A percentile compares a stretch with the other conserved stretches of the same genome.
These are phyloP conservation scores for Hecatera dysodea DNA, from an alignment of 2,888 invertebrate species.

Conservation along the genomic window DNA sequence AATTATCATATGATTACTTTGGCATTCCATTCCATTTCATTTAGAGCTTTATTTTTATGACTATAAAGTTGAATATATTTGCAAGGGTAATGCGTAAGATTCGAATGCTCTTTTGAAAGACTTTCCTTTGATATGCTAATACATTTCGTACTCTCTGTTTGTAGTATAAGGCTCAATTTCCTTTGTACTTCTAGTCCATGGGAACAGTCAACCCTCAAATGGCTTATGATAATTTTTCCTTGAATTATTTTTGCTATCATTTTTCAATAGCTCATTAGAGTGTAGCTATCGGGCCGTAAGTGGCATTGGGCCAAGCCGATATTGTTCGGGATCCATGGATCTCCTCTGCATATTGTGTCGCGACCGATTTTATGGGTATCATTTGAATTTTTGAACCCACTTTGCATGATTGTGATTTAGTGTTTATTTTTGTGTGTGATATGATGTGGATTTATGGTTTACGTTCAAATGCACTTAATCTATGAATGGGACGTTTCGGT, in stretches of 20 bases:
- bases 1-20: constrained; percentile 78
- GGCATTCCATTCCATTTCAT: constrained; percentile 27
- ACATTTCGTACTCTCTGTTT: background rate
- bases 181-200: constrained; percentile 62
- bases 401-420: constrained; percentile 90
- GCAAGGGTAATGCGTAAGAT: constrained; percentile 59
- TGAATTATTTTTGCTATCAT: constrained; percentile 90
- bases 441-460: constrained; percentile 81
- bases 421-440: constrained; percentile 78
- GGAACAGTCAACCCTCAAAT: constrained; percentile 83
- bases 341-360: constrained; percentile 81
- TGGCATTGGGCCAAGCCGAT: constrained; percentile 77
- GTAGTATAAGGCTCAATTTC: constrained; percentile 58
- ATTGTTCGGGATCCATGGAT: constrained; percentile 76
- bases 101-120: constrained; percentile 75
- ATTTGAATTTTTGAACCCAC: constrained; percentile 87
- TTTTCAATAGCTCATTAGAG: constrained; percentile 90
- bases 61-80: constrained; percentile 53
- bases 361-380: constrained; percentile 88
- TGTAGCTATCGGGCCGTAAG: constrained; percentile 85
- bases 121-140: constrained; percentile 33
- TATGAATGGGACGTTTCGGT: constrained; percentile 68
- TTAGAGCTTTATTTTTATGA: constrained; percentile 52
- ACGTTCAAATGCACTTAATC: constrained; percentile 76
- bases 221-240: constrained; percentile 86